A percentile compares a stretch with the other conserved stretches of the same genome.
Evolutionary conservation across 2,113 vertebrate species (phyloP).

Genomic region (Ginglymostoma cirratum): DNA sequence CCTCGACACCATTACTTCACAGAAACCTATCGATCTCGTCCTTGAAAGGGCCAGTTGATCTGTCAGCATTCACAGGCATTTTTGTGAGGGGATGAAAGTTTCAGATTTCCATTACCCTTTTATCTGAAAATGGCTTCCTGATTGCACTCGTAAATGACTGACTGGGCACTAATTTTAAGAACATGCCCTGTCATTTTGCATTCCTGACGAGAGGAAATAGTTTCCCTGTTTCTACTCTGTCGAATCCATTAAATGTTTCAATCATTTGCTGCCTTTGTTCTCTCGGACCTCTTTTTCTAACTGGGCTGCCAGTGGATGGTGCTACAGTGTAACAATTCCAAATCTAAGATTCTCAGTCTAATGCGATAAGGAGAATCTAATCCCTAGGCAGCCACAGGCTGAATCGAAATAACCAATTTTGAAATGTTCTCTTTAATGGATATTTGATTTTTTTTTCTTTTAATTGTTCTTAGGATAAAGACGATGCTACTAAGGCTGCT

Average conservation of each 20-base stretch:
- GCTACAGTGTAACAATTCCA: not conserved
- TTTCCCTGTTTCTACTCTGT: not conserved
- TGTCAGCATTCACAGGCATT: not conserved
- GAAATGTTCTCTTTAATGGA: not conserved
- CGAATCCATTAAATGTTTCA: not conserved
- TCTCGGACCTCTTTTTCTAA: not conserved
- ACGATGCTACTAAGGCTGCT: not conserved
- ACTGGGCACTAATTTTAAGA: not conserved
- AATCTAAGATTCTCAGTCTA: not conserved
- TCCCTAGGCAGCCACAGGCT: not conserved
- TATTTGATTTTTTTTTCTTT: not conserved
- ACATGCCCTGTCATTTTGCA: not conserved
- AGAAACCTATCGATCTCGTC: not conserved
- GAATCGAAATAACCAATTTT: not conserved
- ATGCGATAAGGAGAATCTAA: not conserved
- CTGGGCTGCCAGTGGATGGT: not conserved
- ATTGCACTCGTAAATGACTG: not conserved
- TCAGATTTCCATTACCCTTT: not conserved
- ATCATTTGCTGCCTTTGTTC: not conserved
- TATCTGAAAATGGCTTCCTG: not conserved
- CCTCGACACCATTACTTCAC: not conserved
- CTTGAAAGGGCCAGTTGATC: not conserved
- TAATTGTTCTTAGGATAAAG: not conserved
- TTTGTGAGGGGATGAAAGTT: not conserved
- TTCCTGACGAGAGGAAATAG: not conserved